phyloP scores from a whole-genome alignment of 2,888 invertebrate genomes.

The Drosophila seclusa region DNA sequence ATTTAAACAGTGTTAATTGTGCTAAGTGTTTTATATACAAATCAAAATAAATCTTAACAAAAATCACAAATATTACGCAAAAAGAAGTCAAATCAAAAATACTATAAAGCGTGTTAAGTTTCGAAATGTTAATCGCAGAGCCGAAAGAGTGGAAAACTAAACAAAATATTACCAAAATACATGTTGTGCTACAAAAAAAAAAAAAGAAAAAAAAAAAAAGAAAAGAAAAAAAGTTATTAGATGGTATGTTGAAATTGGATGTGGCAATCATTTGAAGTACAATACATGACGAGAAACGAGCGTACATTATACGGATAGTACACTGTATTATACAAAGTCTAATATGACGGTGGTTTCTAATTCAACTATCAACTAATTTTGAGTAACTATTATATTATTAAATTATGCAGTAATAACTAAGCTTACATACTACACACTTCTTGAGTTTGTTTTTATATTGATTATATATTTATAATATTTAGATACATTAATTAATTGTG shows the following conservation, averaged over 20 bases:
- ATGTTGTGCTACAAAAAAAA: slow-evolving; percentile 25
- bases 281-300: slow-evolving; percentile 50
- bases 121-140: slow-evolving; percentile 1
- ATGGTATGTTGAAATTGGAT: slow-evolving; percentile 38
- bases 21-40: slow-evolving; percentile 31
- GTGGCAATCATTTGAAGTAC: slow-evolving; percentile 41
- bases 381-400: slow-evolving; percentile 33
- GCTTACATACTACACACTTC: slow-evolving; percentile 32
- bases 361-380: slow-evolving; percentile 71
- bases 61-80: slow-evolving; percentile 4
- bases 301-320: slow-evolving; percentile 47
- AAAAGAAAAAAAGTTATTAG: slow-evolving; percentile 2
- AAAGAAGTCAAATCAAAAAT: neutral
- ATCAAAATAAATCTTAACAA: slow-evolving; percentile 26
- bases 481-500: slow-evolving; percentile 34
- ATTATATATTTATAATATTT: slow-evolving; percentile 25
- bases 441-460: slow-evolving; percentile 2
- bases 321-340: slow-evolving; percentile 66
- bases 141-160: neutral
- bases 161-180: slow-evolving; percentile 11
- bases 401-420: slow-evolving; percentile 27
- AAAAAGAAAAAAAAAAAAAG: neutral
- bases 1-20: slow-evolving; percentile 2
- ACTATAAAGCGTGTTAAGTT: slow-evolving; percentile 13
- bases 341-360: slow-evolving; percentile 80